Evolutionary conservation across 1,140 invertebrate genomes (phyloP).

Genomic region (Drosophila auraria): DNA sequence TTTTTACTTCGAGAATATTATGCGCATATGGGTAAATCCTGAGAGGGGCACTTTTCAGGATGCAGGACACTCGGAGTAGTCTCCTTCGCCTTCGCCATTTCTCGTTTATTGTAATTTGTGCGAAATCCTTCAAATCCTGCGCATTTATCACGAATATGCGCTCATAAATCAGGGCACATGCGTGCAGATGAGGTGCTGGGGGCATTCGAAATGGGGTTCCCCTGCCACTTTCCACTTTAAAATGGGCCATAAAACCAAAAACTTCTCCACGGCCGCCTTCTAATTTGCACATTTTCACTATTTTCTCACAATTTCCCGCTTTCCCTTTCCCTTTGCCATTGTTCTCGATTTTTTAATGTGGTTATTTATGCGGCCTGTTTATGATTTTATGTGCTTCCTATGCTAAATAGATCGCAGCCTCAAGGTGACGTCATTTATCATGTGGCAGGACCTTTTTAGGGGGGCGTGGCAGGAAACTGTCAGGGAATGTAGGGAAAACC

Average conservation of each 20-base stretch:
- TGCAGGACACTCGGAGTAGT: conserved; percentile 26
- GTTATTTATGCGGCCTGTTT: conserved; percentile 73
- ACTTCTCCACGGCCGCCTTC: conserved; percentile 54
- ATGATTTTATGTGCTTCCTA: conserved; percentile 81
- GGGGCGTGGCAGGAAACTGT: conserved; percentile 39
- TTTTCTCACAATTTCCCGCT: conserved; percentile 57
- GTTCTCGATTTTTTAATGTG: conserved; percentile 72
- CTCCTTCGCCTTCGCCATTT: conserved; percentile 5
- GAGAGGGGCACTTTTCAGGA: conserved; percentile 1
- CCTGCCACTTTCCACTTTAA: conserved; percentile 50
- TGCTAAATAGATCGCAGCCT: conserved; percentile 62
- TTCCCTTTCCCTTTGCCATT: conserved; percentile 29
- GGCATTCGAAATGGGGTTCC: conserved; percentile 15
- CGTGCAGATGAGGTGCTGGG: conserved; percentile 37
- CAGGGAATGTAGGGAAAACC: conserved; percentile 9
- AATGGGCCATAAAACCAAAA: conserved; percentile 66
- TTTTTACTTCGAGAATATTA: conserved; percentile 59
- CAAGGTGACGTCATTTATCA: conserved; percentile 80
- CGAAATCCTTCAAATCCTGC: conserved; percentile 74
- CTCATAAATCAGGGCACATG: conserved; percentile 73
- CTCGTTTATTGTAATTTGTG: conserved; percentile 74
- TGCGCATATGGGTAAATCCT: conserved; percentile 65
- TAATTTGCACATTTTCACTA: conserved; percentile 85
- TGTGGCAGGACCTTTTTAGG: conserved; percentile 19
- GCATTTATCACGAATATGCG: conserved; percentile 74